Evolutionary conservation across 2,888 invertebrate species (phyloP).

Genomic region (Harpalus rufipes): DNA sequence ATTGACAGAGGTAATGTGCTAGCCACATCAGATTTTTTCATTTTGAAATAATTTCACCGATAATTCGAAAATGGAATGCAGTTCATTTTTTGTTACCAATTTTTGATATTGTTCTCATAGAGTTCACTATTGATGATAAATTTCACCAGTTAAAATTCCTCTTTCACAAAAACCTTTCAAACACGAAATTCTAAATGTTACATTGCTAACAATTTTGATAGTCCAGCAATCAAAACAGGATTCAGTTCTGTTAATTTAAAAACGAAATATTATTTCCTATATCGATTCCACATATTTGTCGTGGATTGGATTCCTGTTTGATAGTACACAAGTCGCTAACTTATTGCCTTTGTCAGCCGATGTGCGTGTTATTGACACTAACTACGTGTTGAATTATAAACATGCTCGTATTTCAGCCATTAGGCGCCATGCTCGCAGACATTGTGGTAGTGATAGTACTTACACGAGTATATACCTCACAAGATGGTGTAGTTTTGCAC

Average conservation of each 20-base stretch:
- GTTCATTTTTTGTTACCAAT: neutral
- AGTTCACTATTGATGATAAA: neutral
- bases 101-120: neutral
- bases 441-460: neutral
- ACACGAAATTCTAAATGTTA: neutral
- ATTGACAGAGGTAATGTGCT: too few species aligned
- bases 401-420: slow-evolving; percentile 64
- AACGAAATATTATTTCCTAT: neutral
- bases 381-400: slow-evolving; percentile 67
- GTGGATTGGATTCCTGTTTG: slow-evolving; percentile 15
- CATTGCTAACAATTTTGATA: neutral
- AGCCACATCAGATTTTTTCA: too few species aligned
- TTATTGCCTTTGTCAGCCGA: slow-evolving; percentile 62
- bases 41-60: too few species aligned
- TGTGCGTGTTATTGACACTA: slow-evolving; percentile 60
- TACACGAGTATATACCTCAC: neutral
- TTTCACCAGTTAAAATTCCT: neutral
- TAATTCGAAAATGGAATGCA: too few species aligned
- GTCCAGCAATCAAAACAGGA: neutral
- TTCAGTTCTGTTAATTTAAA: slow-evolving; percentile 6
- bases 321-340: slow-evolving; percentile 48
- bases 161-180: neutral
- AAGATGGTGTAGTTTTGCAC: neutral
- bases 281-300: slow-evolving; percentile 9
- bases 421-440: slow-evolving; percentile 10